Evolutionary conservation across 1,140 invertebrate species (phyloP), one percentile per base, ranked within the genome.

Genomic region (Phortica variegata): DNA sequence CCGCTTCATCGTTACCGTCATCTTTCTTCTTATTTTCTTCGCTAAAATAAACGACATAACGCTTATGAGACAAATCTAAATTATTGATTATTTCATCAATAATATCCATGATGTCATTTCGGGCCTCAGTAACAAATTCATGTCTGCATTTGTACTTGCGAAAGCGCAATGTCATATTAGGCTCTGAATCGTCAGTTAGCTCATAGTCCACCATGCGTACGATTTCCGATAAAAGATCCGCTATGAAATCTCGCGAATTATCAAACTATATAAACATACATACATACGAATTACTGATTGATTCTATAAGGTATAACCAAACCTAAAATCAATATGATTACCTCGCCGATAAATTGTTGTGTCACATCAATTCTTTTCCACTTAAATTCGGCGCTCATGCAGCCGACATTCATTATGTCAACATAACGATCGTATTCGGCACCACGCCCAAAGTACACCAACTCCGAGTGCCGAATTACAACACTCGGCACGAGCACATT

Each of bases 81-180:
- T 73, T 63, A 42, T 52, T 54, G 13, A 73, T 53, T 0, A 73
- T 41, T 26, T 73, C 70, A n/a, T 73, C 56, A 2, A 73, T 15
- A 12, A 73, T 62, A 2, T 65, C 54, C 13, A 51, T 9, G 0
- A 70, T 33, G 4, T 62, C 9, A 6, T 53, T 53, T 5, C 47
- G 41, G 1, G 45, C 31, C 13, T 70, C 49, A 1, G 52, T 29
- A 2, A 42, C 34, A 1, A 40, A 45, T 0, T 19, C 19, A 3
- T 50, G 43, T 21, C 58, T 44, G n/a, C 70, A 73, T 6, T 54
- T 65, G 23, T 54, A 68, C 37, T 65, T 52, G 13, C 65, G 53
- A 43, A 65, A 73, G 2, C 70, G 54, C 15, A 49, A 21, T 0
- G 65, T 62, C 54, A 73, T 43, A 34, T 73, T 73, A 0, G 53